phyloP scores from a whole-genome alignment of 2,797 vertebrate genomes.

The Prunella strophiata region DNA sequence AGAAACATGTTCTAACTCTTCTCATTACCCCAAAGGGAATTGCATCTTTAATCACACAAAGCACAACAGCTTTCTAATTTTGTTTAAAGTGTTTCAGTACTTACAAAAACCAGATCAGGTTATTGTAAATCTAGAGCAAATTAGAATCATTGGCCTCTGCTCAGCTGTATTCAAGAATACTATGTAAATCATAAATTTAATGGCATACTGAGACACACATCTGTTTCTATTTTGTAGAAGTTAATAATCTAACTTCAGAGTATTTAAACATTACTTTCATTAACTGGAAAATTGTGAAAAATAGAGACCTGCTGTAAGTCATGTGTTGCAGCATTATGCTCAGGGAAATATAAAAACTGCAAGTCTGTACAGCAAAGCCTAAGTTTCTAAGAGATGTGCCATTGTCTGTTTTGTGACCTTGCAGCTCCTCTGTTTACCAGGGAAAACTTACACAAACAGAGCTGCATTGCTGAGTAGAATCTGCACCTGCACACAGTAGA shows the following conservation, averaged over 20 bases:
- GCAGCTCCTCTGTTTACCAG: conserved; percentile 32
- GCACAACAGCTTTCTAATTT: conserved; percentile 83
- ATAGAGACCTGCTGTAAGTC: conserved; percentile 68
- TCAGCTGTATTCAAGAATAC: conserved; percentile 90
- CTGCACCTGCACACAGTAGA: conserved; percentile 64
- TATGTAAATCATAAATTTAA: conserved; percentile 97
- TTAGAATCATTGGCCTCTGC: conserved; percentile 92
- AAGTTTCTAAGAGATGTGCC: conserved; percentile 47
- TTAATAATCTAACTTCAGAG: conserved; percentile 90
- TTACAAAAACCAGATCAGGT: conserved; percentile 92
- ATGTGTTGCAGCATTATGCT: conserved; percentile 51
- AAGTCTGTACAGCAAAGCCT: conserved; percentile 9
- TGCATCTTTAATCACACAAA: conserved; percentile 85
- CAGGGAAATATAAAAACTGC: conserved; percentile 65
- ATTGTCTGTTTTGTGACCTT: conserved; percentile 59
- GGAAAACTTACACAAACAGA: conserved; percentile 60
- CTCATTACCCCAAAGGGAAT: conserved; percentile 81
- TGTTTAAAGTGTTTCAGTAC: conserved; percentile 90
- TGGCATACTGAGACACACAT: conserved; percentile 93
- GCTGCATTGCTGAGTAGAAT: conserved; percentile 50
- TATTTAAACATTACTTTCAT: conserved; percentile 88
- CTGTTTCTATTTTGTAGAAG: conserved; percentile 93
- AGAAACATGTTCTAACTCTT: conserved; percentile 82
- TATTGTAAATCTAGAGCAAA: conserved; percentile 92
- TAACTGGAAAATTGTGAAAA: conserved; percentile 80